Evolutionary conservation across 2,888 invertebrate genomes (phyloP), one percentile per base, ranked within the genome.

Genomic region (Liposcelis brunnea): DNA sequence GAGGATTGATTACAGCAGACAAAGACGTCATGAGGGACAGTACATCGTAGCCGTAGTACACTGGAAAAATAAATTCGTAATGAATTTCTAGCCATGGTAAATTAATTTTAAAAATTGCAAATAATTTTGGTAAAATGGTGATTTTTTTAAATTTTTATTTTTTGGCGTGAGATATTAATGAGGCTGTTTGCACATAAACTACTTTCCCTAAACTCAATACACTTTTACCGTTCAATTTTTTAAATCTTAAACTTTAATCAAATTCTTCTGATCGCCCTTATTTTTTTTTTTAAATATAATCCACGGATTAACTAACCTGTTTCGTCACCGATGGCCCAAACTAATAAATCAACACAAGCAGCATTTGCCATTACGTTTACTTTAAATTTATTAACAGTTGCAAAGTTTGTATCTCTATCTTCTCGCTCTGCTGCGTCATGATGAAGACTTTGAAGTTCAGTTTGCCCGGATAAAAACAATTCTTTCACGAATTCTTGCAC

Each of bases 321-420:
- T 69, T 95, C 95, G 62, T 95, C 95, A 1, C 85, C 83, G 52
- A 94, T 91, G 1, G 95, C 93, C 97, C 97, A 98, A 26, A 97
- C 94, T 2, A 98, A 71, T 6, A 98, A 70, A 63, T 98, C 95
- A 0, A 98, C 91, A 59, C 95, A 97, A 1, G 93, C 93, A 0
- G 95, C 91, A 65, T 94, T 94, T 0, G 93, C 90, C 79, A 90
- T 89, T 0, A 95, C 91, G 58, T 91, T 91, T 32, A 93, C 80
- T 67, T 90, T 89, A 61, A 89, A 90, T 60, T 85, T 84, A 63
- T 91, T 87, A 2, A 90, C 81, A 0, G 82, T 75, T 1, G 79
- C 76, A 55, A 69, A 80, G 61, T 85, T 85, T 48, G 75, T 80
- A 56, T 86, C 86, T 10, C 78, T 68, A 53, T 86, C 82, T 57